Percentiles rank a stretch among this genome's conserved stretches.
These are phyloP conservation scores for Polypterus bichir DNA, from an alignment of 2,113 vertebrate species.

Conservation along the genomic window DNA sequence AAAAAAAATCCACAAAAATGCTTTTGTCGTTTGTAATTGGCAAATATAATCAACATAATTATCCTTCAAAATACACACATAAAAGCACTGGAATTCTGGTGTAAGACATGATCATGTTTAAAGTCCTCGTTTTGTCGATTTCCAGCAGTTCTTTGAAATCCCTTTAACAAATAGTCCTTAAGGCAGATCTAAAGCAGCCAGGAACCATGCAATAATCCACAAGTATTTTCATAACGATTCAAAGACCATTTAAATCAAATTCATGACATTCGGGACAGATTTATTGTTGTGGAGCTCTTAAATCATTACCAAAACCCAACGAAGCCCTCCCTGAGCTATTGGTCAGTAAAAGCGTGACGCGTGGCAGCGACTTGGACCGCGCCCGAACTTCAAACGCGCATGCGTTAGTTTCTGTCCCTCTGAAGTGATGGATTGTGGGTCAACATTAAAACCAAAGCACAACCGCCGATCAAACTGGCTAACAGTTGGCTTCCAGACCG, in stretches of 20 bases:
- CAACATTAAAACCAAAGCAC: conserved; percentile 9
- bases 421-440: neutral
- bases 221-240: neutral
- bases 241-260: conserved; percentile 13
- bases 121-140: neutral
- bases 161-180: neutral
- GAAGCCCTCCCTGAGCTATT: conserved; percentile 31
- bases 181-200: neutral
- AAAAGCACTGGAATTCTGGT: neutral
- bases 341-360: conserved; percentile 21
- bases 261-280: conserved; percentile 51
- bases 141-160: neutral
- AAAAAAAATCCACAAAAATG: no score
- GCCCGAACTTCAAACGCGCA: no score
- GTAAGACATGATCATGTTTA: neutral
- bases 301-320: conserved; percentile 35
- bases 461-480: conserved; percentile 26
- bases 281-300: conserved; percentile 40
- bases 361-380: no score
- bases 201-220: neutral
- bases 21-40: no score
- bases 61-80: neutral
- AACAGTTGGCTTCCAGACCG: conserved; percentile 21
- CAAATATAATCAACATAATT: no score
- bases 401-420: no score